Evolutionary conservation across 1,140 invertebrate species (phyloP), one percentile per base, ranked within the genome.

Genomic region (Antheraea mylitta): DNA sequence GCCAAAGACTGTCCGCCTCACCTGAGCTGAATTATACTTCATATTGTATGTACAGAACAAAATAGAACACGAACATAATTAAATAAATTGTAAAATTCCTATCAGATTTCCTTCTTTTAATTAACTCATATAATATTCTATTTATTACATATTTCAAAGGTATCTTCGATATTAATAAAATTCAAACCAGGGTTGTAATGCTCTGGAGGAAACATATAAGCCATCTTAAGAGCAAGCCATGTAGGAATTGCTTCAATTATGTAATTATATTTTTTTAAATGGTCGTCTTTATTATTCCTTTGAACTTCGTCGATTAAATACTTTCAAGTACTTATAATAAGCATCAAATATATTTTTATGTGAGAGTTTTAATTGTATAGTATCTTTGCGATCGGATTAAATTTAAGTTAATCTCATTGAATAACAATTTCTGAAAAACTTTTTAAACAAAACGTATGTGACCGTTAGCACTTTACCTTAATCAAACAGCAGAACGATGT

Each of bases 21-120:
- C 77, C 83, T 84, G 78, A 82, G 71, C 79, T 76, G 78, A 78
- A 79, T 80, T 81, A 77, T 82, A 76, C 74, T 80, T 82, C 81
- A 73, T 75, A 73, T 78, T 78, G 75, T 76, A 82, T 48, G 45
- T 45, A 19, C 38, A 61, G 60, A 36, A 18, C 77, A 74, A 77
- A 81, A 18, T 19, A 65, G 5, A 65, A n/a, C 30, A 36, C 8
- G 22, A 37, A 60, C 30, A 36, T 36, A 63, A 63, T 63, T 63
- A 63, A 37, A 63, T 7, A 36, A 37, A 63, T 63, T 1, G 11
- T 16, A 53, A 53, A 53, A 53, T 16, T 16, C 10, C 45, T 16
- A 13, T 13, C 13, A 53, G 16, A 53, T 53, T 53, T 53, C 45
- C 45, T 53, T 53, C 5, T 2, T 13, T 16, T 53, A 53, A 53